Conservation (phyloP, 2,113 vertebrate genomes). For the Gavialis gangeticus region DNA sequence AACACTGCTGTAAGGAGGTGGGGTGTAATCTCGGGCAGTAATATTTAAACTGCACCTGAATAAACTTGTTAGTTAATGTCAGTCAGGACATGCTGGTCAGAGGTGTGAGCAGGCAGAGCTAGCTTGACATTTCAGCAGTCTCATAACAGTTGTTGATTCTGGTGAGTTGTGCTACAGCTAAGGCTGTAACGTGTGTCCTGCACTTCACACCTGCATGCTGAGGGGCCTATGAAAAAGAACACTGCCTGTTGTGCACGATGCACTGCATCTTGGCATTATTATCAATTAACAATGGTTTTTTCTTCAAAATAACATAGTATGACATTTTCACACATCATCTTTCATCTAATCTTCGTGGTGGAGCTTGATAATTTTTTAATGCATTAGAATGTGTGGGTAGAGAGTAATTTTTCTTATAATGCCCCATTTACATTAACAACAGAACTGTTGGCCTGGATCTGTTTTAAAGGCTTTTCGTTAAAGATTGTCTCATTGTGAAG, state of each 20-base stretch:
- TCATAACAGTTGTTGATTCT: background rate
- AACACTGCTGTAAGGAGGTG: background rate
- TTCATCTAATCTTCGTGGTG: background rate
- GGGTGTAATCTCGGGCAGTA: background rate
- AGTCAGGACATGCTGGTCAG: too few relatives aligned
- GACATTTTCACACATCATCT: background rate
- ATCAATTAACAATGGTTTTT: background rate
- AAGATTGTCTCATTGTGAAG: slow-evolving; percentile 17
- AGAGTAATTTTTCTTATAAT: background rate
- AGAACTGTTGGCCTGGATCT: background rate
- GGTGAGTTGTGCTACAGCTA: background rate
- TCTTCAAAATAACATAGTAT: background rate
- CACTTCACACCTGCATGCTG: background rate
- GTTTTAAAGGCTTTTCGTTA: background rate
- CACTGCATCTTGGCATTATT: background rate
- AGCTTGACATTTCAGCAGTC: too few relatives aligned
- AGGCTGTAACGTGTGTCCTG: background rate
- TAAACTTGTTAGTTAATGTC: too few relatives aligned
- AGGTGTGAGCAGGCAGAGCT: too few relatives aligned
- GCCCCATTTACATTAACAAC: background rate
- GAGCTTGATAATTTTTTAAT: background rate
- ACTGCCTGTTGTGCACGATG: accelerated
- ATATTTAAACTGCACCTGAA: background rate
- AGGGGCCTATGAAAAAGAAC: background rate
- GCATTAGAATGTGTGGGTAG: background rate